Percentiles rank a stretch among this genome's conserved stretches.
These are phyloP conservation scores for Epinephelus malabaricus DNA, from an alignment of 2,797 vertebrate species.

Conservation along the genomic window DNA sequence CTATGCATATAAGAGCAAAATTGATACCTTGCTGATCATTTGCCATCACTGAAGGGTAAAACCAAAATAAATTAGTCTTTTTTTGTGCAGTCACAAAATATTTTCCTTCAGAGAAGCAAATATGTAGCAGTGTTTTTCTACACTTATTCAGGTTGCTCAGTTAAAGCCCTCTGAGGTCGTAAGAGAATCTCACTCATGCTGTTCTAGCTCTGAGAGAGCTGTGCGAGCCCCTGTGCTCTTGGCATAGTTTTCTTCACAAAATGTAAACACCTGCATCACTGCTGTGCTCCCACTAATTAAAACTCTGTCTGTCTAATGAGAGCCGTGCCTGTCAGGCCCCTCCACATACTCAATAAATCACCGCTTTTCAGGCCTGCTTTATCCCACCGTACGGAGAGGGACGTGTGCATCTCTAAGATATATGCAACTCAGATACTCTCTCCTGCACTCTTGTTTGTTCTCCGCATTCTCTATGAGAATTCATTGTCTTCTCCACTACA, in stretches of 20 bases:
- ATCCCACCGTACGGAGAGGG: slow-evolving; percentile 65
- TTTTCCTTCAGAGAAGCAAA: slow-evolving; percentile 19
- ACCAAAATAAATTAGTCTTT: background rate
- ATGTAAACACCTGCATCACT: slow-evolving; percentile 82
- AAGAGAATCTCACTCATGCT: slow-evolving; percentile 54
- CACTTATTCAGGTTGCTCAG: slow-evolving; percentile 41
- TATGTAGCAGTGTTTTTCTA: slow-evolving; percentile 28
- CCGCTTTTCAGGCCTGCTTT: slow-evolving; percentile 73
- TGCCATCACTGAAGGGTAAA: slow-evolving; percentile 11
- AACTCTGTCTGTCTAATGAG: slow-evolving; percentile 84
- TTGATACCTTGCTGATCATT: slow-evolving; percentile 1
- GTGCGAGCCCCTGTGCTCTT: slow-evolving; percentile 70
- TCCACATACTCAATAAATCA: slow-evolving; percentile 84
- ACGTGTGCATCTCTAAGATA: slow-evolving; percentile 60
- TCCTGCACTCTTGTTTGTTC: slow-evolving; percentile 65
- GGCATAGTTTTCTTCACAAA: slow-evolving; percentile 75
- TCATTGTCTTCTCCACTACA: slow-evolving; percentile 63
- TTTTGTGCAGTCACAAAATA: slow-evolving; percentile 11
- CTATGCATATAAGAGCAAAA: slow-evolving; percentile 1
- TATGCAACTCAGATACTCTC: slow-evolving; percentile 62
- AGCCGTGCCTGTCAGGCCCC: slow-evolving; percentile 79
- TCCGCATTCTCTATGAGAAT: slow-evolving; percentile 64
- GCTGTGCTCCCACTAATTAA: slow-evolving; percentile 81
- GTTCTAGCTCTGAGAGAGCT: slow-evolving; percentile 60
- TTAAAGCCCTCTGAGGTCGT: slow-evolving; percentile 59